Evolutionary conservation across 2,888 invertebrate genomes (phyloP).

Genomic region (Caenorhabditis uteleia): DNA sequence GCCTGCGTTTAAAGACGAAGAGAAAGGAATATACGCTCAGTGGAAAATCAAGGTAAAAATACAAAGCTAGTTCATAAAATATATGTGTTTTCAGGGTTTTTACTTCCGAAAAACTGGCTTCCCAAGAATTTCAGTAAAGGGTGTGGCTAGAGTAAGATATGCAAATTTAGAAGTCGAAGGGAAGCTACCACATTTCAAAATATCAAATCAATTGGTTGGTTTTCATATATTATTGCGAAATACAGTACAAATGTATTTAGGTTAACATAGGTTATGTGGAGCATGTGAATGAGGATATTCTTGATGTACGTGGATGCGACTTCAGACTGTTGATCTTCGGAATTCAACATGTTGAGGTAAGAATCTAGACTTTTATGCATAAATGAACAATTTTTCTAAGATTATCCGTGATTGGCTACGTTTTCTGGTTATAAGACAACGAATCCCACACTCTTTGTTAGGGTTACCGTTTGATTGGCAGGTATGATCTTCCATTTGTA

Average conservation of each 20-base stretch:
- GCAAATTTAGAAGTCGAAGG: constrained; percentile 34
- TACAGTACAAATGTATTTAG: constrained; percentile 8
- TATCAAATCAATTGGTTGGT: constrained; percentile 27
- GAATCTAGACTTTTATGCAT: neutral
- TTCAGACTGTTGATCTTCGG: constrained; percentile 47
- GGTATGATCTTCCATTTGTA: constrained; percentile 16
- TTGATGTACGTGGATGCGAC: constrained; percentile 48
- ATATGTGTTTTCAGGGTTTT: constrained; percentile 34
- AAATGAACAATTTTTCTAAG: constrained; percentile 19
- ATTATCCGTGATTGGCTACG: constrained; percentile 60
- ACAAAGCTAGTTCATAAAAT: neutral
- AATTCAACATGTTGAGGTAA: constrained; percentile 43
- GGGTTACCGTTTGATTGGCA: constrained; percentile 60
- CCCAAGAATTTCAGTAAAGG: constrained; percentile 43
- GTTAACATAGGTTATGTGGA: constrained; percentile 51
- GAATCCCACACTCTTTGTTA: constrained; percentile 60
- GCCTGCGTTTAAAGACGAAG: constrained; percentile 48
- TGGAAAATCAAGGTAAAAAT: constrained; percentile 51
- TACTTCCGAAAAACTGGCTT: constrained; percentile 38
- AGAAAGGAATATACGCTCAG: constrained; percentile 54
- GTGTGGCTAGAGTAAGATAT: constrained; percentile 44
- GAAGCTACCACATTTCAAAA: constrained; percentile 32
- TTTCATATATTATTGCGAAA: neutral
- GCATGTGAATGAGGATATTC: constrained; percentile 38
- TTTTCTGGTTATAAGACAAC: constrained; percentile 60